Conservation (phyloP, 2,888 invertebrate genomes). For the Eucera pruinosa region DNA sequence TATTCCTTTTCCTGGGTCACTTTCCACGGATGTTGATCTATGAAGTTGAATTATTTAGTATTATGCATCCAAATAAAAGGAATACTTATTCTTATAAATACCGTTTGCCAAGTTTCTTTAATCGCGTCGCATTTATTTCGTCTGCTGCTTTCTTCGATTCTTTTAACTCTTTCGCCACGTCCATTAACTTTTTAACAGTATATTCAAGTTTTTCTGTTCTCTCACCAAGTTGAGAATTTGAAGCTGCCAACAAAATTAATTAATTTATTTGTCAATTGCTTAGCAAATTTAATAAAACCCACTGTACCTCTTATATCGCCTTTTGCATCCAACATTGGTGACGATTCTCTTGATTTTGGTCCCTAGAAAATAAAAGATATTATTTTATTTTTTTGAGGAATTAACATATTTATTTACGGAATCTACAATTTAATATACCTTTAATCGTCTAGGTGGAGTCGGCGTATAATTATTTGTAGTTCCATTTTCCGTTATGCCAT, state of each 20-base stretch:
- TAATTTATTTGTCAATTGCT: background rate
- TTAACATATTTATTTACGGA: background rate
- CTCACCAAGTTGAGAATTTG: slow-evolving; percentile 69
- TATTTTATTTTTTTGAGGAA: background rate
- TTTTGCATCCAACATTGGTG: slow-evolving; percentile 90
- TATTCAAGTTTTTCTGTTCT: slow-evolving; percentile 81
- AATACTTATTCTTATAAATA: slow-evolving; percentile 39
- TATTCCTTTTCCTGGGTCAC: slow-evolving; percentile 83
- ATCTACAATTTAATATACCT: slow-evolving; percentile 82
- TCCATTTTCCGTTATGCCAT: slow-evolving; percentile 84
- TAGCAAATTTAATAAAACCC: background rate
- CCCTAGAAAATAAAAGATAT: slow-evolving; percentile 85
- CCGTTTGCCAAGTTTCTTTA: slow-evolving; percentile 81
- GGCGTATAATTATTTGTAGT: slow-evolving; percentile 86
- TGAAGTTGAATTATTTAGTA: slow-evolving; percentile 68
- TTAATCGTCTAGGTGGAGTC: slow-evolving; percentile 89
- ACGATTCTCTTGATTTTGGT: slow-evolving; percentile 90
- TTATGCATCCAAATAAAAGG: background rate
- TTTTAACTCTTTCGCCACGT: slow-evolving; percentile 81
- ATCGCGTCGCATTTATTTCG: slow-evolving; percentile 71
- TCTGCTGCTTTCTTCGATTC: slow-evolving; percentile 81
- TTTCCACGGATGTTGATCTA: slow-evolving; percentile 89
- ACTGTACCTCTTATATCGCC: slow-evolving; percentile 86
- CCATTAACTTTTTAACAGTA: slow-evolving; percentile 81
- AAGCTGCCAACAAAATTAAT: slow-evolving; percentile 59